Base-by-base conservation (phyloP, 2,797 vertebrate species). In the Sebastes melanostomus region DNA sequence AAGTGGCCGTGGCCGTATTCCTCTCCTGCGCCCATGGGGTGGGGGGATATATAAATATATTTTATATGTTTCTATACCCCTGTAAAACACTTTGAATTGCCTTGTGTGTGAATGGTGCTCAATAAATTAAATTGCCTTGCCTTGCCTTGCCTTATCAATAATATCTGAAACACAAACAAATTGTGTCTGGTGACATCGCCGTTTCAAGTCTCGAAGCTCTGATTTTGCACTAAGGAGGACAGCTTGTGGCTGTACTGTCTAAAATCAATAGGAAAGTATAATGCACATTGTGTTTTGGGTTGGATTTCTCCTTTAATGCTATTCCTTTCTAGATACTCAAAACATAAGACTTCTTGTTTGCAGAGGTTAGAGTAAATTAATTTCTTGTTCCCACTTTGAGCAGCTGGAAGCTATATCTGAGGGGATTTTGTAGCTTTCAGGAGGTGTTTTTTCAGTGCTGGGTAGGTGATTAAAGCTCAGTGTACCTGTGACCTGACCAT, bases 401-500 rank as follows among this genome's bases (percentile, higher is more conserved):
- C 66, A 24, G 50, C 56, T 75, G 65, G 6, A 63, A 36, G 58
- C 30, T 38, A 61, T 36, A 24, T 66, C 25, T 50, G 25, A 56
- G 38, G 27, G 27, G n/a, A 3, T 36, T 50, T 36, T 79, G 24
- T 55, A 54, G n/a, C 22, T 42, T 73, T 60, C 46, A 74, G 24
- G 24, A 12, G 16, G 32, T 61, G 38, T 25, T 78, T 68, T 69
- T 61, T 34, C 32, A 36, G 14, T 30, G 16, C 36, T 70, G 38
- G 14, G 11, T 16, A 69, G 38, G 63, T 59, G 67, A 66, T 75
- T 38, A 42, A 34, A 72, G 72, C 75, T 61, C 69, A 56, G 8
- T 27, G 50, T 36, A 32, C 63, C 65, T 46, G 42, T 81, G 61
- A 80, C 70, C 80, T 54, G 54, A 74, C 69, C 68, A 25, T 83